Base-by-base conservation (phyloP, 2,113 vertebrate species). In the Dissostichus mawsoni region DNA sequence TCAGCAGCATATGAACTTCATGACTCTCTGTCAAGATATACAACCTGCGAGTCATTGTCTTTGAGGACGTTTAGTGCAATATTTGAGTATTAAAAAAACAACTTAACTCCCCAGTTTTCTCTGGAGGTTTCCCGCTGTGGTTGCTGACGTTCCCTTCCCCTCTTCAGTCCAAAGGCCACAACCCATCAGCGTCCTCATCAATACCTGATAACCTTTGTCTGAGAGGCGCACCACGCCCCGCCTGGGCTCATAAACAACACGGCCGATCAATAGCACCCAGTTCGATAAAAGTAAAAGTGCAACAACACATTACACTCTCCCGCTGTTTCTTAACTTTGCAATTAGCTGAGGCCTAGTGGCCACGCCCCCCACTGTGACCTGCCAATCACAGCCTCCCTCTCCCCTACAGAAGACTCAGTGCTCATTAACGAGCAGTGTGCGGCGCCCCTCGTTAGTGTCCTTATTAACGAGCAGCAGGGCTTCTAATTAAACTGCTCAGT, bases 381-480 rank as follows among this genome's bases (percentile, higher is more conserved):
- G 90, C 82, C 93, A 92, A 89, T 91, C 90, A 84, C 56, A 29
- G 5, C 33, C 36, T 13, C 55, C 17, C 51, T 29, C 29, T 29
- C 72, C 67, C 86, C 75, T 10, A 17, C 61, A 12, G 86, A 48
- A 20, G 76, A 56, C 16, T 12, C 18, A 47, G 61, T 14, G 7
- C 75, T 91, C 85, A 73, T 92, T 93, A 92, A 41, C 16, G 45
- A 91, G 76, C 91, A 69, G 91, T 88, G 69, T 90, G 92, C 61
- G 84, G 80, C 20, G 44, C 69, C 68, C 63, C 78, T 81, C 45
- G 58, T 93, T 91, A 92, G 87, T 67, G 82, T 92, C 78, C 92
- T 93, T 91, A 76, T 94, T 95, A 94, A 87, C 50, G 76, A 90
- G 80, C 92, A 74, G 89, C 83, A 55, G 89, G 90, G 29, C 53